Percentiles rank a stretch among this genome's conserved stretches.
These are phyloP conservation scores for Salvelinus namaycush DNA, from an alignment of 2,113 vertebrate genomes.

Conservation along the genomic window DNA sequence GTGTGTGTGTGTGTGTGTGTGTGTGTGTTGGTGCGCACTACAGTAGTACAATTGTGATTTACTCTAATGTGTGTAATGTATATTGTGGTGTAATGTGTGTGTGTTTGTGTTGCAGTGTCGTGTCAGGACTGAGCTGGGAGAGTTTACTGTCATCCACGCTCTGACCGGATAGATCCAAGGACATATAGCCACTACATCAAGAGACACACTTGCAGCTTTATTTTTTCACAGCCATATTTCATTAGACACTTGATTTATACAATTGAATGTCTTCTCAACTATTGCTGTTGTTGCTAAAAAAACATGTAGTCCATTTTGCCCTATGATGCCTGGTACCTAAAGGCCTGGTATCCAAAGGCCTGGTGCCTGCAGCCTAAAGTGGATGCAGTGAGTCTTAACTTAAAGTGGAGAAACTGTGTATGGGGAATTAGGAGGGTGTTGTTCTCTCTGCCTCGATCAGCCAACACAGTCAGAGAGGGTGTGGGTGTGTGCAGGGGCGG, in stretches of 20 bases:
- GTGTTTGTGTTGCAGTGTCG: constrained; percentile 42
- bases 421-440: constrained; percentile 24
- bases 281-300: no score
- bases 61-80: neutral
- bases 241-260: no score
- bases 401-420: constrained; percentile 18
- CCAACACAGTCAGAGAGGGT: constrained; percentile 10
- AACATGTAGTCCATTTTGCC: no score
- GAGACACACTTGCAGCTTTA: neutral
- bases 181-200: neutral
- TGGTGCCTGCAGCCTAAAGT: no score
- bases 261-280: no score
- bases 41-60: no score
- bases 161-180: constrained; percentile 87
- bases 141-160: constrained; percentile 83
- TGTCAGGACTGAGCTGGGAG: constrained; percentile 75
- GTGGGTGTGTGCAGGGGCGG: constrained; percentile 6
- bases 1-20: no score
- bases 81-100: neutral
- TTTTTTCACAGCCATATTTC: no score
- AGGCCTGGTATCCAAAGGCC: no score
- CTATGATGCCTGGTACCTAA: no score
- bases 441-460: constrained; percentile 42
- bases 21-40: no score
- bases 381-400: neutral